Base-by-base conservation (phyloP, 2,888 invertebrate species). In the Harpalus rufipes region DNA sequence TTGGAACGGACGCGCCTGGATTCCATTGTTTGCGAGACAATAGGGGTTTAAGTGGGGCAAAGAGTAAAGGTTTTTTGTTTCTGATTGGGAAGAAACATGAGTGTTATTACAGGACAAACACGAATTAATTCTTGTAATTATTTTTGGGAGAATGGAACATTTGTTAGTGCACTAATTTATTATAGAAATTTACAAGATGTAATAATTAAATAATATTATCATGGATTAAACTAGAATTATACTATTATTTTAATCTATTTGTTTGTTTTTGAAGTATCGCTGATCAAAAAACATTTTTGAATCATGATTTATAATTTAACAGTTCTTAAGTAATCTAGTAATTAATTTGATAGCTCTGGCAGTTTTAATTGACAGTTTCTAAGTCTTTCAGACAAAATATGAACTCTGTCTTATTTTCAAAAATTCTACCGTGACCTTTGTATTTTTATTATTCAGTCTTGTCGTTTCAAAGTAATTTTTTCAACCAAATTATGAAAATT, bases 401-500 rank as follows among this genome's bases (percentile, higher is more conserved):
- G n/a, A n/a, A n/a, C n/a, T n/a, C n/a, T n/a, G 21, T 21, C 21
- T 21, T 21, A 21, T 21, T 21, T 3, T 21, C 21, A 21, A 21
- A 1, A 21, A 21, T 21, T 21, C 21, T 21, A 21, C 1, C 3
- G 21, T 21, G 21, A 21, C 21, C 21, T 1, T 21, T 21, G 21
- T 3, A 16, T 16, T 14, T 0, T 59, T 16, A 59, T 16, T 32
- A 32, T 32, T 32, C 32, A 32, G 32, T 32, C 32, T 32, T 32
- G 32, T 32, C 32, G 32, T 32, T 32, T 32, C 32, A 16, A 2
- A 59, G 16, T n/a, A 5, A 32, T 12, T 14, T 68, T 68, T 68
- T 68, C 14, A 68, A 68, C 39, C 14, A 39, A 32, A 39, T 68
- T 68, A 68, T 1, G n/a, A 68, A 39, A 68, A 68, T 68, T 68